A percentile compares a stretch with the other conserved stretches of the same genome.
phyloP scores from a whole-genome alignment of 2,888 invertebrate species.

The Protophormia terraenovae region DNA sequence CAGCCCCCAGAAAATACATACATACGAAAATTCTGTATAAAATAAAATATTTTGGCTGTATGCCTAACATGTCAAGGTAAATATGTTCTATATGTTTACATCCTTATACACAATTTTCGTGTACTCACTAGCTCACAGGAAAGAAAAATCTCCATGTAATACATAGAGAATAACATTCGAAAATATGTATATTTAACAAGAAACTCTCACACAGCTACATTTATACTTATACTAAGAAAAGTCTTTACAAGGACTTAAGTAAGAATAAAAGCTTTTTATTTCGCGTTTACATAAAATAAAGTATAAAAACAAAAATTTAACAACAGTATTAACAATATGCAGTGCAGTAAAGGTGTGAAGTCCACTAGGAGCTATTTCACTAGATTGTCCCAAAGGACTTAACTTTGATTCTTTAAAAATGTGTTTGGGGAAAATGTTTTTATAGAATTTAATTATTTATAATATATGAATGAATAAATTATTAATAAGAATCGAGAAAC shows the following conservation, averaged over 20 bases:
- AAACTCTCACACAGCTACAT: not conserved
- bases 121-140: not conserved
- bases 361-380: too few species aligned
- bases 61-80: conserved; percentile 62
- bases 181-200: conserved; percentile 32
- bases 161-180: conserved; percentile 15
- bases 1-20: conserved; percentile 23
- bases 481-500: too few species aligned
- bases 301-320: not conserved
- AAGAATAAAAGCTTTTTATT: conserved; percentile 57
- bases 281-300: conserved; percentile 49
- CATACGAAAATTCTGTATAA: not conserved
- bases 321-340: not conserved
- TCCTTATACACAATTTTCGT: not conserved
- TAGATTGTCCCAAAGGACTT: too few species aligned
- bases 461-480: too few species aligned
- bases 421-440: not conserved
- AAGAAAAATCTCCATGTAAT: conserved; percentile 31
- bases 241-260: conserved; percentile 50
- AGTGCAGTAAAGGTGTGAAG: conserved; percentile 6
- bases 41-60: conserved; percentile 46
- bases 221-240: conserved; percentile 3
- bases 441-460: not conserved
- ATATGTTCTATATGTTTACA: too few species aligned
- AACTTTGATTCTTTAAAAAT: too few species aligned